Evolutionary conservation across 2,797 vertebrate genomes (phyloP), one percentile per base, ranked within the genome.

Genomic region (Mus caroli): DNA sequence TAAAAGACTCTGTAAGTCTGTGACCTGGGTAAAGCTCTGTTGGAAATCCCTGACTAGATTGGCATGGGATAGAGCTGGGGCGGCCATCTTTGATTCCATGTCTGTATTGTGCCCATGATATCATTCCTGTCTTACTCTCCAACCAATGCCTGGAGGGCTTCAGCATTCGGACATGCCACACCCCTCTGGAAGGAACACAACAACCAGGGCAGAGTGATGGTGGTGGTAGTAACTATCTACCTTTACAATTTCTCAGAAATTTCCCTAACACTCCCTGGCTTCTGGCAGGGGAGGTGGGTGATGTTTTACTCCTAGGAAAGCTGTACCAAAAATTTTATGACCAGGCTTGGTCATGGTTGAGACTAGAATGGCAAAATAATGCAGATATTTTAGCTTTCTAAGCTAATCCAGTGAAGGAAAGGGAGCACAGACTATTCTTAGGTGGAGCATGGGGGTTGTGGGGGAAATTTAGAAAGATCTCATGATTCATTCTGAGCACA

Each of bases 371-470:
- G 1, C 20, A 80, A 80, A 86, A 54, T 54, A 69, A 82, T 4
- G 26, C 12, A 5, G 40, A 60, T 90, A 17, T 88, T 80, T 88
- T 89, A 71, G 76, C 89, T 92, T 88, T 82, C 77, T 91, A 50
- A 87, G 60, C 10, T 73, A 43, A 37, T 80, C 34, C 62, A 31
- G 46, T 34, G 12, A 88, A 50, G 22, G 15, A 83, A 80, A 58
- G 86, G 71, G 78, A 76, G 10, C 3, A 28, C 28, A 69, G 17
- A 40, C 60, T 12, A 54, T 67, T 94, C 46, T 71, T 26, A 77
- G 54, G 43, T 26, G 2, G 20, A 85, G 56, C 40, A 0, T 28
- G 28, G 71, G 26, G 7, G 9, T 20, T 67, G 54, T 83, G 56
- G 43, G 82, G 28, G 7, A n/a, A 79, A 79, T 84, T 96, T 71